Conservation (phyloP, 1,140 invertebrate species). For the Sarcophaga bullata region DNA sequence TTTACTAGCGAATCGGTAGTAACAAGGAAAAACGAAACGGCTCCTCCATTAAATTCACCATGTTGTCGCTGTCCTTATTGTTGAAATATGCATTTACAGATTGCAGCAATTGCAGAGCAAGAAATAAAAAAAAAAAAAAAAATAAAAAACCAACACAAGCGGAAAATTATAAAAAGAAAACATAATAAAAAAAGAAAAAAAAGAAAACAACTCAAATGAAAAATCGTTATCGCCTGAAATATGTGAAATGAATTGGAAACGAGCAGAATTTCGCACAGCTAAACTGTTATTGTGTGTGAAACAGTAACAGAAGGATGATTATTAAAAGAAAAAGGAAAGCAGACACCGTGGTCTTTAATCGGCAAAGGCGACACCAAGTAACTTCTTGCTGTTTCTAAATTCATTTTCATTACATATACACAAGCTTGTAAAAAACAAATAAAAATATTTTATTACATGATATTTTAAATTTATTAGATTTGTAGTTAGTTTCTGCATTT, state of each 20-base stretch:
- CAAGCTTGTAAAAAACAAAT: too few species aligned
- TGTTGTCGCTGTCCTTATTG: conserved; percentile 29
- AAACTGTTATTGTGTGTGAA: too few species aligned
- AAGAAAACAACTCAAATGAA: conserved; percentile 24
- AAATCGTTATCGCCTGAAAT: conserved; percentile 19
- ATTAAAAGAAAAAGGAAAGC: too few species aligned
- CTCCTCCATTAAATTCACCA: conserved; percentile 9
- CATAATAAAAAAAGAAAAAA: neutral
- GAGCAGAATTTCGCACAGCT: too few species aligned
- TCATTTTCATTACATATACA: too few species aligned
- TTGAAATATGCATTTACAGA: conserved; percentile 26
- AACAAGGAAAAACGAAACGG: conserved; percentile 19
- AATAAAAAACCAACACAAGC: neutral
- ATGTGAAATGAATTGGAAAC: conserved; percentile 31
- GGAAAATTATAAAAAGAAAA: neutral
- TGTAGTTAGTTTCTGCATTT: too few species aligned
- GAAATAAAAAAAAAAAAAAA: neutral
- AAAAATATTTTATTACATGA: too few species aligned
- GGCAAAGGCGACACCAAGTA: too few species aligned
- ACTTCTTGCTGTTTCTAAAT: too few species aligned
- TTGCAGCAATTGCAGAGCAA: neutral
- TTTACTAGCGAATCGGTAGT: conserved; percentile 11
- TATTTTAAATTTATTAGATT: too few species aligned
- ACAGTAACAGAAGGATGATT: too few species aligned
- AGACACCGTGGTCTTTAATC: too few species aligned